Evolutionary conservation across 2,888 invertebrate species (phyloP).

Genomic region (Ceriagrion tenellum): DNA sequence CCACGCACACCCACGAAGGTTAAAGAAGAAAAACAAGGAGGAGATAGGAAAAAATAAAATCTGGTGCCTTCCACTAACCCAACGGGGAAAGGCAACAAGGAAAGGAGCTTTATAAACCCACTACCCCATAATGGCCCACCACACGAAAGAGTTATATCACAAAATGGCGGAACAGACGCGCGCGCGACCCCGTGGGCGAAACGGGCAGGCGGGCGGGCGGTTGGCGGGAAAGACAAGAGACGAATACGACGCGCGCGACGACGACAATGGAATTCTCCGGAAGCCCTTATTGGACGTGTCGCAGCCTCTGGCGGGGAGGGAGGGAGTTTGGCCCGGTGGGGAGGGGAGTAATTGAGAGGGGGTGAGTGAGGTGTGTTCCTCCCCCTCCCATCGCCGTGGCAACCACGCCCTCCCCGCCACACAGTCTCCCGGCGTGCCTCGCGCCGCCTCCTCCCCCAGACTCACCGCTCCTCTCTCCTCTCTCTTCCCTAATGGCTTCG

Average conservation of each 20-base stretch:
- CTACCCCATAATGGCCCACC: constrained; percentile 64
- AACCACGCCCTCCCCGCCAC: constrained; percentile 53
- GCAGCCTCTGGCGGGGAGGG: background rate
- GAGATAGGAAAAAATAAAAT: background rate
- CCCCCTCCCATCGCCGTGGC: background rate
- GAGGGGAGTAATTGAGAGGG: background rate
- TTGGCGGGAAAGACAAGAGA: background rate
- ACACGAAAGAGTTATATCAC: constrained; percentile 53
- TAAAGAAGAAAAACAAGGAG: background rate
- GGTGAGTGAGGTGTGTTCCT: background rate
- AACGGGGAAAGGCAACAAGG: background rate
- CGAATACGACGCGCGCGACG: background rate
- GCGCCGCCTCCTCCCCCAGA: background rate
- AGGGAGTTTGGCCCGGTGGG: background rate
- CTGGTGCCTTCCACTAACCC: background rate
- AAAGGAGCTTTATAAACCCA: constrained; percentile 42
- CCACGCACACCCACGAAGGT: background rate
- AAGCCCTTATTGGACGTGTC: constrained; percentile 53
- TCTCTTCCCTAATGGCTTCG: constrained; percentile 45
- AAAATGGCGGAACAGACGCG: constrained; percentile 34
- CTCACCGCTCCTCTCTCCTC: constrained; percentile 1
- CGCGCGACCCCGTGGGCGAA: background rate
- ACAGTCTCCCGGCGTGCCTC: background rate
- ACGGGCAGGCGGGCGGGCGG: background rate
- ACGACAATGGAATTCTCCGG: constrained; percentile 59